phyloP scores from a whole-genome alignment of 1,140 invertebrate genomes.

The Phortica variegata region DNA sequence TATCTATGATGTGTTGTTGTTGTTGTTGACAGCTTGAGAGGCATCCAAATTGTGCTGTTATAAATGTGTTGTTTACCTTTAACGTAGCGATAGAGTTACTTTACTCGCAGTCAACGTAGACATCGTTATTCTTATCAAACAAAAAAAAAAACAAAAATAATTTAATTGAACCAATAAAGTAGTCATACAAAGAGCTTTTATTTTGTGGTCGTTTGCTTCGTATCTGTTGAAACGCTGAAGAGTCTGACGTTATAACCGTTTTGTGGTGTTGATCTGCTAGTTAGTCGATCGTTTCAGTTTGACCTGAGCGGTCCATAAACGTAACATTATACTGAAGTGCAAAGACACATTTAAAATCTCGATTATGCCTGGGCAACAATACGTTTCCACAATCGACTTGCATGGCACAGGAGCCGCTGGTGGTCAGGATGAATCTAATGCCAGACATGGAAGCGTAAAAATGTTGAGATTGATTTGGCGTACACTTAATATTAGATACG shows the following conservation, averaged over 20 bases:
- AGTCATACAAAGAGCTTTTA: constrained; percentile 46
- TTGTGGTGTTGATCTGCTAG: no score
- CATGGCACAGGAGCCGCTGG: constrained; percentile 23
- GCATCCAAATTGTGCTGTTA: constrained; percentile 5
- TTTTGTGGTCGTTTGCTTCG: constrained; percentile 29
- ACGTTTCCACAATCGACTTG: constrained; percentile 37
- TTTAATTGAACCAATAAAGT: constrained; percentile 50
- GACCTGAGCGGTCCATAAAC: no score
- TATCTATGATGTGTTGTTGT: constrained; percentile 20
- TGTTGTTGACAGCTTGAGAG: constrained; percentile 29
- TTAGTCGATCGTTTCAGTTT: no score
- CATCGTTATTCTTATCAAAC: constrained; percentile 26
- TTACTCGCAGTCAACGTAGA: no score
- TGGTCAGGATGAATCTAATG: no score
- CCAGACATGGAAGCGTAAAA: constrained; percentile 10
- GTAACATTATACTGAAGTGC: no score
- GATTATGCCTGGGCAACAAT: constrained; percentile 9
- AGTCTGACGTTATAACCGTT: no score
- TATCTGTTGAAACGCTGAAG: no score
- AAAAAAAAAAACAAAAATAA: no score
- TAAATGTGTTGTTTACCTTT: constrained; percentile 2
- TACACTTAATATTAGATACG: constrained; percentile 42
- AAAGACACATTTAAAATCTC: no score
- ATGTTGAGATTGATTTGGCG: constrained; percentile 48
- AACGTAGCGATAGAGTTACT: constrained; percentile 2